Percentiles rank a stretch among this genome's conserved stretches.
Conservation (phyloP, 1,140 invertebrate species). For the Atta colombica region DNA sequence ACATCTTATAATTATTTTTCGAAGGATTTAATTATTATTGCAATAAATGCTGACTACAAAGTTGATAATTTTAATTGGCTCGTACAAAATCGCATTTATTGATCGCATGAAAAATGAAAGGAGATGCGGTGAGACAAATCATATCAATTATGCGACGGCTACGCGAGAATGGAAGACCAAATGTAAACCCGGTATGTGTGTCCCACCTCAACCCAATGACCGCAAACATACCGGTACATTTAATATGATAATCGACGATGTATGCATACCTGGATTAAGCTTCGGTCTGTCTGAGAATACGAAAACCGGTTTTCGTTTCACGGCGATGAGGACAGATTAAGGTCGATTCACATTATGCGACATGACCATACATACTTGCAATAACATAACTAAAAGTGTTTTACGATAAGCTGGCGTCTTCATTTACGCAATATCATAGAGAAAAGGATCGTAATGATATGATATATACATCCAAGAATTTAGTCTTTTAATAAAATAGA, state of each 20-base stretch:
- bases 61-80: slow-evolving; percentile 1
- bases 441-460: not conserved
- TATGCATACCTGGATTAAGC: slow-evolving; percentile 59
- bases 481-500: not conserved
- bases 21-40: not conserved
- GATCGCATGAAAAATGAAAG: not conserved
- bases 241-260: slow-evolving; percentile 79
- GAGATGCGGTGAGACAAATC: not conserved
- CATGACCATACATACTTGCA: slow-evolving; percentile 17
- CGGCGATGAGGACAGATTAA: slow-evolving; percentile 55
- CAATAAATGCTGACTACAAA: not conserved
- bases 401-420: slow-evolving; percentile 10
- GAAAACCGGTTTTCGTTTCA: slow-evolving; percentile 76
- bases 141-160: slow-evolving; percentile 47
- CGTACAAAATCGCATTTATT: not conserved
- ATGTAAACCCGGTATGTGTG: slow-evolving; percentile 48
- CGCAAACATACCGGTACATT: slow-evolving; percentile 77
- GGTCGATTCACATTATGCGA: slow-evolving; percentile 53
- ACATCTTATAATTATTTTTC: slow-evolving; percentile 18
- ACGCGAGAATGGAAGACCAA: slow-evolving; percentile 45
- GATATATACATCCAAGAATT: not conserved
- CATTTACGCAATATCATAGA: not conserved
- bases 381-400: not conserved
- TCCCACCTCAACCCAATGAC: slow-evolving; percentile 74
- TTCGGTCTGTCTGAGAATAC: slow-evolving; percentile 65